Evolutionary conservation across 2,888 invertebrate genomes (phyloP).

Genomic region (Eugnorisma glareosa): DNA sequence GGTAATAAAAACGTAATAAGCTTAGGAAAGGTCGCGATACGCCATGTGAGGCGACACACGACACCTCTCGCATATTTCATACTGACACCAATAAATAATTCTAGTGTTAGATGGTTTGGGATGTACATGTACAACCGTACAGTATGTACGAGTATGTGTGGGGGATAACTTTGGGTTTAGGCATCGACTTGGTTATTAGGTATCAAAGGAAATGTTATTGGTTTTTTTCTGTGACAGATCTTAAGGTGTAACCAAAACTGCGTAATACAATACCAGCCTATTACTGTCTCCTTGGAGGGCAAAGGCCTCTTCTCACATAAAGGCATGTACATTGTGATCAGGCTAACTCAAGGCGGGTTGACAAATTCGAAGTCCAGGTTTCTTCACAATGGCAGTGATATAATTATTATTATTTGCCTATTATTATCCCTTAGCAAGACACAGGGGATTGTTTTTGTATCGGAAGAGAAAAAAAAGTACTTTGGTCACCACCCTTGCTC

Average conservation of each 20-base stretch:
- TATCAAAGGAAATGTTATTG: not conserved
- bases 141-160: not conserved
- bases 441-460: not conserved
- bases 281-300: not conserved
- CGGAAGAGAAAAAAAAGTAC: not conserved
- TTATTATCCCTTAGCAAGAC: not conserved
- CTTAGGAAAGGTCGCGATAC: conserved; percentile 40
- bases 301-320: not conserved
- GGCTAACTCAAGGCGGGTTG: not conserved
- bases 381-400: not conserved
- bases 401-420: not conserved
- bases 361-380: not conserved
- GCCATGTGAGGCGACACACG: conserved; percentile 13
- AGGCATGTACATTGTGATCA: not conserved
- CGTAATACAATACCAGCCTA: not conserved
- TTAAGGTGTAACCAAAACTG: not conserved
- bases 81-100: conserved; percentile 37
- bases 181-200: not conserved
- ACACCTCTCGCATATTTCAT: conserved; percentile 45
- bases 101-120: conserved; percentile 2
- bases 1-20: conserved; percentile 62
- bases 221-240: not conserved
- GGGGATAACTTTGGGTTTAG: not conserved
- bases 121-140: not conserved
- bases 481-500: not conserved